phyloP scores from a whole-genome alignment of 2,797 vertebrate species.

The Diplodus puntazzo region DNA sequence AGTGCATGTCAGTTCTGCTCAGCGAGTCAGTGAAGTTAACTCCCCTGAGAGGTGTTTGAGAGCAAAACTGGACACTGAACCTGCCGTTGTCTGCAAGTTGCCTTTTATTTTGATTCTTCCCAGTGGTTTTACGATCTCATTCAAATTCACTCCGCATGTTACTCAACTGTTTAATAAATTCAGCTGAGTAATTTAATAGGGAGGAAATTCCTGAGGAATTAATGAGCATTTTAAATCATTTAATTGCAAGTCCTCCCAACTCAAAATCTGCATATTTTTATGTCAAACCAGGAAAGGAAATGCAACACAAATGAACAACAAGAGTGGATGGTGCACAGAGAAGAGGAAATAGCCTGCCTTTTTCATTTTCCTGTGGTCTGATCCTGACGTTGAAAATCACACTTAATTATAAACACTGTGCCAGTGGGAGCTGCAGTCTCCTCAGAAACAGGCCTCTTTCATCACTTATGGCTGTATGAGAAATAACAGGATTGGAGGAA shows the following conservation, averaged over 20 bases:
- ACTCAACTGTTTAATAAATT: constrained; percentile 54
- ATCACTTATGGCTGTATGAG: constrained; percentile 50
- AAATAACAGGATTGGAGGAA: constrained; percentile 47
- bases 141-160: constrained; percentile 47
- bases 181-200: constrained; percentile 52
- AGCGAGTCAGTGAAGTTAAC: constrained; percentile 48
- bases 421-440: constrained; percentile 51
- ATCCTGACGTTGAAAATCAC: constrained; percentile 65
- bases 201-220: constrained; percentile 50
- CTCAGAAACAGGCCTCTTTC: constrained; percentile 56
- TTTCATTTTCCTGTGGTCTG: constrained; percentile 39
- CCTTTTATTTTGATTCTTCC: constrained; percentile 24
- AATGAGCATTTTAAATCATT: constrained; percentile 66
- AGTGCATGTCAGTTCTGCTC: constrained; percentile 60
- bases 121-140: constrained; percentile 42
- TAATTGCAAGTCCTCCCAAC: constrained; percentile 39
- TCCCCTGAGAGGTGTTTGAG: constrained; percentile 39
- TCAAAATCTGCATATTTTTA: constrained; percentile 45
- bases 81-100: constrained; percentile 10
- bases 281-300: constrained; percentile 17
- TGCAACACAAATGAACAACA: constrained; percentile 33
- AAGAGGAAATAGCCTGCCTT: constrained; percentile 52
- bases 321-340: constrained; percentile 34
- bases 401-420: constrained; percentile 72
- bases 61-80: constrained; percentile 43